Evolutionary conservation across 1,140 invertebrate genomes (phyloP), one percentile per base, ranked within the genome.

Genomic region (Neuroterus valhalla): DNA sequence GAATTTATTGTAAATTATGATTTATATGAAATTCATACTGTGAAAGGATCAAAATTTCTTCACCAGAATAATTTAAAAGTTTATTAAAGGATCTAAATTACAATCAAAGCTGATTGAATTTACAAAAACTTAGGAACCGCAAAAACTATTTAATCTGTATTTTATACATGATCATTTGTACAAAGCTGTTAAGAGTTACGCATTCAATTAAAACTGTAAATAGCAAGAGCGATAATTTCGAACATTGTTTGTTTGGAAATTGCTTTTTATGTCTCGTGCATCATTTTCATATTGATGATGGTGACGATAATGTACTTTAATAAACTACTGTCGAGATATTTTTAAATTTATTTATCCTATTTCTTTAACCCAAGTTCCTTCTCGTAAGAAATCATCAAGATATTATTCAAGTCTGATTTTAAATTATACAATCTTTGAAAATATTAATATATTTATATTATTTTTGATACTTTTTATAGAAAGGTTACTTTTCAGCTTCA

Each of bases 281-380:
- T 62, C 55, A 62, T 62, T 62, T 62, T 62, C 55, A 62, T 62
- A 62, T 62, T 62, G 55, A 62, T 26, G 55, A 62, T 62, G 55
- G 31, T 62, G 55, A 38, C 55, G 55, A 62, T 31, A 62, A 62
- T 62, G 55, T 62, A 62, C 55, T 62, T 62, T 23, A 62, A 62
- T 62, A 62, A 62, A 62, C 23, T 62, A 38, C 10, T 38, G 31
- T 8, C 31, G 55, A 26, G 31, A 3, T 62, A 62, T 62, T 62
- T 62, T 62, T 62, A 62, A 31, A 55, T 17, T 2, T n/a, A 17
- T 17, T n/a, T 48, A 17, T 19, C 8, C 4, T 17, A 8, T 48
- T 48, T 48, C 46, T 48, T 17, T 3, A 19, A 48, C 15, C 17
- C n/a, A n/a, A 38, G 6, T 8, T 38, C 31, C 31, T 38, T 38